phyloP scores from a whole-genome alignment of 1,140 invertebrate species.

The Ostrea edulis region DNA sequence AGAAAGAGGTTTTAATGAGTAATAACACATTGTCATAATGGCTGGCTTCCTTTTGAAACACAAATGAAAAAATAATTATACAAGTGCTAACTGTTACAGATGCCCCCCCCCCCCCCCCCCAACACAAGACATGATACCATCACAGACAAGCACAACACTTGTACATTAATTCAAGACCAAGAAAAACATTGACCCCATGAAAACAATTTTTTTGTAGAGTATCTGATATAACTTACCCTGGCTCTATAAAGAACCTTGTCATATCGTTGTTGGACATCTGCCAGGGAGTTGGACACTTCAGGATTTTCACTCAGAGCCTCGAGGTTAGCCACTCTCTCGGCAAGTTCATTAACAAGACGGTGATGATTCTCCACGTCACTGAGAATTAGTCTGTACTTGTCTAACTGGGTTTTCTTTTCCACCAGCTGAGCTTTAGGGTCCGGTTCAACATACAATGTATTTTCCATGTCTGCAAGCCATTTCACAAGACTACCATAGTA shows the following conservation, averaged over 20 bases:
- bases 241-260: slow-evolving; percentile 64
- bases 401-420: slow-evolving; percentile 90
- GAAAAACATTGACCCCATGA: too few relatives aligned
- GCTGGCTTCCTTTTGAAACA: too few relatives aligned
- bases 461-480: slow-evolving; percentile 86
- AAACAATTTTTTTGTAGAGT: too few relatives aligned
- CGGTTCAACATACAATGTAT: slow-evolving; percentile 80
- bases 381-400: slow-evolving; percentile 84
- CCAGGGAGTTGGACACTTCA: slow-evolving; percentile 66
- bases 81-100: too few relatives aligned
- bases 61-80: too few relatives aligned
- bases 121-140: too few relatives aligned
- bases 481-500: slow-evolving; percentile 88
- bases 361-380: slow-evolving; percentile 74
- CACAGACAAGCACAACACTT: not conserved
- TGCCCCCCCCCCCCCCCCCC: too few relatives aligned
- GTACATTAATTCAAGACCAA: too few relatives aligned
- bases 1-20: too few relatives aligned
- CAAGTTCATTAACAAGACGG: slow-evolving; percentile 73
- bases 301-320: slow-evolving; percentile 72
- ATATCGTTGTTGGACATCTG: slow-evolving; percentile 70
- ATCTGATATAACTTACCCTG: slow-evolving; percentile 57
- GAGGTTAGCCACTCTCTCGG: slow-evolving; percentile 85
- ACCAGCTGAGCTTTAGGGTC: slow-evolving; percentile 80
- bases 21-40: too few relatives aligned